Conservation (phyloP, 1,140 invertebrate species). For the Pseudomyrmex concolor region DNA sequence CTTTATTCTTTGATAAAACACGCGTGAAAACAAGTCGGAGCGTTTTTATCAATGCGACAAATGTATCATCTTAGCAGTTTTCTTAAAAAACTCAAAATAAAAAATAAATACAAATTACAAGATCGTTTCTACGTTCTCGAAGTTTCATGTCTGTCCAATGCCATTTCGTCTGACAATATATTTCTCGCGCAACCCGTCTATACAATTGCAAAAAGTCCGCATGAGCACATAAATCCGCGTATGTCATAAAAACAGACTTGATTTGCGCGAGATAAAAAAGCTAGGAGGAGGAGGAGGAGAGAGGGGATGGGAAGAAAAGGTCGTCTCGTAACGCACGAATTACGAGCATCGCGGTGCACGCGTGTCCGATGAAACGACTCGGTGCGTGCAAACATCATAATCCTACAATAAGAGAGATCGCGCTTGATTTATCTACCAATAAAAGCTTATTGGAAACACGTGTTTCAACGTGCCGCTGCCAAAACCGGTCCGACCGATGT, state of each 20-base stretch:
- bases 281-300: background rate
- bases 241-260: conserved; percentile 25
- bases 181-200: conserved; percentile 21
- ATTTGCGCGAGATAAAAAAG: conserved; percentile 32
- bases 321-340: conserved; percentile 58
- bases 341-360: conserved; percentile 63
- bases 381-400: conserved; percentile 77
- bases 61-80: background rate
- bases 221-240: conserved; percentile 38
- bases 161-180: conserved; percentile 30
- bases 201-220: conserved; percentile 31
- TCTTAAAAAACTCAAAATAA: background rate
- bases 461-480: conserved; percentile 75
- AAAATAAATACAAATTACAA: background rate
- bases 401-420: conserved; percentile 75
- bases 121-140: background rate
- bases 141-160: background rate
- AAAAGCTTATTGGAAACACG: conserved; percentile 81
- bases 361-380: conserved; percentile 59
- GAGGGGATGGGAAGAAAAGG: background rate
- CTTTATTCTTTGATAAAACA: background rate
- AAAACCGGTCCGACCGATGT: conserved; percentile 78
- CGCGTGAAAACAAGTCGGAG: background rate
- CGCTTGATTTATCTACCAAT: conserved; percentile 80
- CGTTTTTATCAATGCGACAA: background rate